Percentiles rank a stretch among this genome's conserved stretches.
These are phyloP conservation scores for Calameuta filiformis DNA, from an alignment of 2,888 invertebrate species.

Conservation along the genomic window DNA sequence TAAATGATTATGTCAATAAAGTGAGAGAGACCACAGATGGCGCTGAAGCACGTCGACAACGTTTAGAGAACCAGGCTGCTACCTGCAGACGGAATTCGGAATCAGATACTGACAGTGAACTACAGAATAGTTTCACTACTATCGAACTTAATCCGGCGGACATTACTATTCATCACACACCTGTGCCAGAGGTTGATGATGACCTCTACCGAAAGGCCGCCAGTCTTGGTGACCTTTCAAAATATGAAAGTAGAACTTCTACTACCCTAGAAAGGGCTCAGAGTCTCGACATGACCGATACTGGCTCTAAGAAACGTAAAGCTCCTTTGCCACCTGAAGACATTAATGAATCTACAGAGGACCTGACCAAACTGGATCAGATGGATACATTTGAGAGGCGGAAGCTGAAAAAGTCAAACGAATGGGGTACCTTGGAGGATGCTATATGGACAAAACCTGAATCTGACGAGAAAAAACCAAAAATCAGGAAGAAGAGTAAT, in stretches of 20 bases:
- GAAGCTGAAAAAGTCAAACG: conserved; percentile 78
- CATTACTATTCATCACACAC: conserved; percentile 79
- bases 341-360: conserved; percentile 60
- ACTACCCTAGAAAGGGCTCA: conserved; percentile 82
- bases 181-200: conserved; percentile 64
- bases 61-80: conserved; percentile 22
- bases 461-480: conserved; percentile 39
- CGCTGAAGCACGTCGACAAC: conserved; percentile 25
- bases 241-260: conserved; percentile 71
- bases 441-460: conserved; percentile 73
- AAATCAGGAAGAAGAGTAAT: conserved; percentile 46
- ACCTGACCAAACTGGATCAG: conserved; percentile 70
- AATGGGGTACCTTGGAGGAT: conserved; percentile 82
- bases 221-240: conserved; percentile 82
- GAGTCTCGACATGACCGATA: conserved; percentile 79
- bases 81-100: conserved; percentile 61
- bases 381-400: conserved; percentile 76
- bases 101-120: conserved; percentile 66
- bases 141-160: conserved; percentile 81
- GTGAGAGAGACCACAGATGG: conserved; percentile 36
- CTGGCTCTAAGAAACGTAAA: conserved; percentile 75
- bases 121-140: conserved; percentile 69
- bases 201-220: conserved; percentile 80
- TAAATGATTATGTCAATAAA: conserved; percentile 45
- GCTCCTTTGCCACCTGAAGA: conserved; percentile 69